phyloP scores from a whole-genome alignment of 2,113 vertebrate genomes.

The Neodontobutis hainanensis region DNA sequence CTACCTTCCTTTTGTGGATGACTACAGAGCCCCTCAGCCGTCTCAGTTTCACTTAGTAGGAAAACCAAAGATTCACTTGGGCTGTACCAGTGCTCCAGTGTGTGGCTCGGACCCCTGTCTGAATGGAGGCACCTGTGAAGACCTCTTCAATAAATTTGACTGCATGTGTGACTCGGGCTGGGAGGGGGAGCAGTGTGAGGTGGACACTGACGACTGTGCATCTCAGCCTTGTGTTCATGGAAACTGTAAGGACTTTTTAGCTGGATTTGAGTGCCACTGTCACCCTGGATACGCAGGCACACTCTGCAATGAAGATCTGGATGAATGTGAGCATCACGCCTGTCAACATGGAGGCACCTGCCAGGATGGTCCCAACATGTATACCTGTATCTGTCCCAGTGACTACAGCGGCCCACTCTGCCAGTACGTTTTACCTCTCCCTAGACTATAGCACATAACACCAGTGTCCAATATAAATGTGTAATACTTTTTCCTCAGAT shows the following conservation, averaged over 20 bases:
- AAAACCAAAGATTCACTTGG: conserved; percentile 53
- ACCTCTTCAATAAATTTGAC: conserved; percentile 84
- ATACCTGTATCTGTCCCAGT: conserved; percentile 81
- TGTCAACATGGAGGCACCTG: conserved; percentile 86
- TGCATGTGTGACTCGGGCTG: conserved; percentile 84
- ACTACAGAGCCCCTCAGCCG: conserved; percentile 56
- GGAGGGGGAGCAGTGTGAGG: conserved; percentile 83
- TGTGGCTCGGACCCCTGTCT: conserved; percentile 83
- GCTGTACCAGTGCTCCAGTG: conserved; percentile 81
- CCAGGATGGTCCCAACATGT: conserved; percentile 77
- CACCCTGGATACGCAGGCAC: conserved; percentile 81
- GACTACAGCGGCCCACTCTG: conserved; percentile 81
- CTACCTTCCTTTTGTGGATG: conserved; percentile 81
- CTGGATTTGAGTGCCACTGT: conserved; percentile 85
- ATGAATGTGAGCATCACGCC: conserved; percentile 82
- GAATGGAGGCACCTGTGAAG: conserved; percentile 78
- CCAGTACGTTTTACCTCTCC: conserved; percentile 77
- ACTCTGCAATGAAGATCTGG: conserved; percentile 81
- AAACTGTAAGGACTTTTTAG: conserved; percentile 78
- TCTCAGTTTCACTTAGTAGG: conserved; percentile 76
- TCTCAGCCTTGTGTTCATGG: conserved; percentile 84
- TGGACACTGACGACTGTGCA: conserved; percentile 82
- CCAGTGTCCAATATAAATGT: background rate
- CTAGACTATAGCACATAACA: background rate
- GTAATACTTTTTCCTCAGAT: conserved; percentile 69